Base-by-base conservation (phyloP, 2,888 invertebrate genomes). In the Andrena haemorrhoa region DNA sequence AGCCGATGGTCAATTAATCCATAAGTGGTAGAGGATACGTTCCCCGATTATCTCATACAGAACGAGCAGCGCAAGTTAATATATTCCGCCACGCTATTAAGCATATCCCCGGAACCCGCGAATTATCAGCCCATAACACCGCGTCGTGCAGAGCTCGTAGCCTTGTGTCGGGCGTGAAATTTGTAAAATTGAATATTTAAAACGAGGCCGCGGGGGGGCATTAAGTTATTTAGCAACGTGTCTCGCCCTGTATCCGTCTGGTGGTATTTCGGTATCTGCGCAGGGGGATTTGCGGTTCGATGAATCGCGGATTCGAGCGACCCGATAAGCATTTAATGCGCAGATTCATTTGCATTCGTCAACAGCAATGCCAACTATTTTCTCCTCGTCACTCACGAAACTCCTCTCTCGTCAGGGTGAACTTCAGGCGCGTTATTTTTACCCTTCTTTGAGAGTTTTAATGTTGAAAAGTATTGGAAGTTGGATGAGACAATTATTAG, bases 281-380 rank as follows among this genome's bases (percentile, higher is more conserved):
- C 35, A 33, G 31, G 12, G 68, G 35, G 71, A 65, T 73, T 69
- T 64, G 60, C 73, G 33, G 58, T 47, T 58, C 79, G 73, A 73
- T 81, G 65, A 65, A 69, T 69, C 70, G 74, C 47, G 53, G 79
- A 74, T 79, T 65, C 47, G 26, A 8, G 64, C 65, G 65, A 64
- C 35, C 73, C 73, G 69, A 69, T 35, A 65, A 53, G 20, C 69
- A 79, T 64, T 41, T 69, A 60, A 64, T 64, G 68, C 35, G 47
- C 41, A 56, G 49, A 63, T 68, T 72, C 68, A 31, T 68, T 77
- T 31, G 12, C 31, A 47, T 47, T 64, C 63, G 63, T 47, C 35
- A 26, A 51, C 69, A 35, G 53, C 51, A 47, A 6, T 23, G 64
- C 8, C 73, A 23, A 73, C 35, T 33, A 7, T 64, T 65, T n/a